Conservation (phyloP, 1,140 invertebrate species). For the Drosophila navojoa region DNA sequence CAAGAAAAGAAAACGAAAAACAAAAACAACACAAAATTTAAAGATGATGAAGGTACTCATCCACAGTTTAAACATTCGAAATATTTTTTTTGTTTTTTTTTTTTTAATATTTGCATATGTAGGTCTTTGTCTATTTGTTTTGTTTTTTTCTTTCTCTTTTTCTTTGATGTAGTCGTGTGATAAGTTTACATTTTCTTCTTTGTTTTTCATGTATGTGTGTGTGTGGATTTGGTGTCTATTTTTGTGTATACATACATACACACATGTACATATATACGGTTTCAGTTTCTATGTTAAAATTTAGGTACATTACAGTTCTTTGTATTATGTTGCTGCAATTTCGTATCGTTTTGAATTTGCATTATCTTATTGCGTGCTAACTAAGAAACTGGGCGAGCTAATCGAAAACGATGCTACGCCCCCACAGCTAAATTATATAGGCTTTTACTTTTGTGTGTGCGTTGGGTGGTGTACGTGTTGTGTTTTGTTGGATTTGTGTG, state of each 20-base stretch:
- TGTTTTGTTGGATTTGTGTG: neutral
- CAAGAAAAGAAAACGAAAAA: too few relatives aligned
- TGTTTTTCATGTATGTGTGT: constrained; percentile 17
- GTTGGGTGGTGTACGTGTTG: neutral
- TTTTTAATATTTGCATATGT: constrained; percentile 43
- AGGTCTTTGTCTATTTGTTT: constrained; percentile 34
- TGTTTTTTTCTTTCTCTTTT: neutral
- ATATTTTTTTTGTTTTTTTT: constrained; percentile 7
- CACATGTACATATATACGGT: constrained; percentile 16
- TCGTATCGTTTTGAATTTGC: constrained; percentile 20
- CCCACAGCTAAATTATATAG: constrained; percentile 28
- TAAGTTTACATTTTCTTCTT: neutral
- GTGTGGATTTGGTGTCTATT: constrained; percentile 26
- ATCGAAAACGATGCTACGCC: constrained; percentile 30
- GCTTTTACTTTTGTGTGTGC: neutral
- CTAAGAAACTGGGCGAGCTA: constrained; percentile 35
- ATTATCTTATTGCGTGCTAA: constrained; percentile 37
- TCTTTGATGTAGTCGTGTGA: neutral
- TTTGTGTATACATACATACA: constrained; percentile 24
- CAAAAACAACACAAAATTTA: too few relatives aligned
- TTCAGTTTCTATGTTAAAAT: constrained; percentile 41
- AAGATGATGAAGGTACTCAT: constrained; percentile 4
- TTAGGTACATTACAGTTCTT: constrained; percentile 56
- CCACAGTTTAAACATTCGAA: constrained; percentile 49
- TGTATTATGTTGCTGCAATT: constrained; percentile 31